These are phyloP conservation scores for Upupa epops DNA, from an alignment of 2,113 vertebrate genomes.

Conservation along the genomic window DNA sequence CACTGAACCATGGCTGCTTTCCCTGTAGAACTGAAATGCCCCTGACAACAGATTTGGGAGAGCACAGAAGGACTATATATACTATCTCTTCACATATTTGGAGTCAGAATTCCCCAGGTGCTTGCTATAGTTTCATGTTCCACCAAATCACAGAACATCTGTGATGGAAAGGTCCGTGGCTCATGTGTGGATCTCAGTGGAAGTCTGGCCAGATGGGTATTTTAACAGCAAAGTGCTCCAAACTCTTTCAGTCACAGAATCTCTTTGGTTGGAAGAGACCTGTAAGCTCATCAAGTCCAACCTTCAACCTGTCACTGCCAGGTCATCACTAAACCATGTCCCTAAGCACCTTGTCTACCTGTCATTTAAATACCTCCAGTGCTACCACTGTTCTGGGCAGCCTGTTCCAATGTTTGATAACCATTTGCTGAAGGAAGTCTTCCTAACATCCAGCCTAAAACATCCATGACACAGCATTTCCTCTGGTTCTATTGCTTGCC, in stretches of 20 bases:
- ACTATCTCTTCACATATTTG: not conserved
- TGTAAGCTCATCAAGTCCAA: no score
- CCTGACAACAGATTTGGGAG: not conserved
- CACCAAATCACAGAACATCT: not conserved
- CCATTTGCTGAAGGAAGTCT: no score
- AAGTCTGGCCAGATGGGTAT: not conserved
- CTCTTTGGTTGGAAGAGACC: no score
- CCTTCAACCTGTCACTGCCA: no score
- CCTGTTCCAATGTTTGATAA: no score
- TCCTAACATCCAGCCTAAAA: no score
- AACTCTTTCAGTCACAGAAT: not conserved
- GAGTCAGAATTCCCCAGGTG: not conserved
- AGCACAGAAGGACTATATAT: not conserved
- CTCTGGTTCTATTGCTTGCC: no score
- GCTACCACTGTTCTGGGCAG: no score
- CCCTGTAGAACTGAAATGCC: not conserved
- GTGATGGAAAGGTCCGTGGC: not conserved
- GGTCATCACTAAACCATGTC: no score
- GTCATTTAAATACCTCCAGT: no score
- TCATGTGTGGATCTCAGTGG: fast-evolving
- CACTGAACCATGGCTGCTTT: not conserved
- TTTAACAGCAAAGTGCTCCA: not conserved
- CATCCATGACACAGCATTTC: no score
- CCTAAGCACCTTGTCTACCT: no score
- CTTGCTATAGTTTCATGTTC: not conserved